These are phyloP conservation scores for Puntigrus tetrazona DNA, from an alignment of 2,113 vertebrate genomes.

Conservation along the genomic window DNA sequence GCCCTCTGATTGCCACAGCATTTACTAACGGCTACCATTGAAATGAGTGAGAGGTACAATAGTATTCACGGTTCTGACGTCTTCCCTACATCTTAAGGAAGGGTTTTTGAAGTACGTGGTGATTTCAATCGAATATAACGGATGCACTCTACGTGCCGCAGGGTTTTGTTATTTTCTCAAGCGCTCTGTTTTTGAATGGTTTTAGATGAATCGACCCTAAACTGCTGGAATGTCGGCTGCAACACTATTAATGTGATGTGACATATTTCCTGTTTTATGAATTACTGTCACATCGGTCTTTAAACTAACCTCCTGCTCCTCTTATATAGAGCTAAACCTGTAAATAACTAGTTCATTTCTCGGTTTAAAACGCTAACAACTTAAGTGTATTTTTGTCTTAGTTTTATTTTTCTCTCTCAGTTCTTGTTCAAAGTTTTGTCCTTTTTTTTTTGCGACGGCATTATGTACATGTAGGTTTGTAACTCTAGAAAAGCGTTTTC, in stretches of 20 bases:
- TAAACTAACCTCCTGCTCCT: conserved; percentile 50
- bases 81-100: conserved; percentile 20
- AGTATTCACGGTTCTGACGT: neutral
- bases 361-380: conserved; percentile 66
- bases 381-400: conserved; percentile 66
- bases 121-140: conserved; percentile 21
- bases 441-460: conserved; percentile 55
- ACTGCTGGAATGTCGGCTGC: conserved; percentile 18
- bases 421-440: conserved; percentile 59
- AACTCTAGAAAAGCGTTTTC: conserved; percentile 57
- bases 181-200: conserved; percentile 9
- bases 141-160: conserved; percentile 1
- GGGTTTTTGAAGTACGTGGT: conserved; percentile 3
- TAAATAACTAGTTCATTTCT: conserved; percentile 60
- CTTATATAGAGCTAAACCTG: conserved; percentile 48
- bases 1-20: conserved; percentile 98
- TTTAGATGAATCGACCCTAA: conserved; percentile 28
- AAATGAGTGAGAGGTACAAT: conserved; percentile 62
- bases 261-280: conserved; percentile 42
- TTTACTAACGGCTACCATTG: conserved; percentile 99
- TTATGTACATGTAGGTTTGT: conserved; percentile 63
- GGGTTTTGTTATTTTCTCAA: conserved; percentile 22
- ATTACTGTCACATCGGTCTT: conserved; percentile 46
- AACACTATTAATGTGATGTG: conserved; percentile 38
- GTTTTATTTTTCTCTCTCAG: conserved; percentile 57